Conservation (phyloP, 2,888 invertebrate species). For the Pardosa pseudoannulata region DNA sequence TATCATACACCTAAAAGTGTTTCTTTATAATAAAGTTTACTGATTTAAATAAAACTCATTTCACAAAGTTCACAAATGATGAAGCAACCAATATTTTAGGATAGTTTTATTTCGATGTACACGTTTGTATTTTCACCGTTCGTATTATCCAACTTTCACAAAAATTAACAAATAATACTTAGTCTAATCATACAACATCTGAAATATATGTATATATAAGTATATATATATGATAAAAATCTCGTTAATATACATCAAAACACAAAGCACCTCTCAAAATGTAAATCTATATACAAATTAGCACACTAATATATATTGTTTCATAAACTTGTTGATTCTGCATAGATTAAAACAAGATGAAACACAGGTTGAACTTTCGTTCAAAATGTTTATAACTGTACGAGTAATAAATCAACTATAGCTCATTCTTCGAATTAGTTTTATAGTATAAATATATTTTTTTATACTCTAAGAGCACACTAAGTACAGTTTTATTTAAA, state of each 20-base stretch:
- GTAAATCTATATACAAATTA: slow-evolving; percentile 63
- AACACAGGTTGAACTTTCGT: too few relatives aligned
- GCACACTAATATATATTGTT: slow-evolving; percentile 24
- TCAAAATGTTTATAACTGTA: too few relatives aligned
- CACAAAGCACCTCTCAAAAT: slow-evolving; percentile 70
- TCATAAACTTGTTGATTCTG: background rate
- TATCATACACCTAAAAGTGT: too few relatives aligned
- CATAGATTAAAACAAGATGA: background rate
- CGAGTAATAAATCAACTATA: too few relatives aligned
- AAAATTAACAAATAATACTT: slow-evolving; percentile 27
- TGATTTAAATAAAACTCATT: too few relatives aligned
- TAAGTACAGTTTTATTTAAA: too few relatives aligned
- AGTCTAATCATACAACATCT: slow-evolving; percentile 48
- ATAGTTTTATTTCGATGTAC: slow-evolving; percentile 74
- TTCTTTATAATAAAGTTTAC: too few relatives aligned
- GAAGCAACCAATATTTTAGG: background rate
- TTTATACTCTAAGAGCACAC: too few relatives aligned
- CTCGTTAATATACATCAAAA: slow-evolving; percentile 60
- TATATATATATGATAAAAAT: slow-evolving; percentile 45
- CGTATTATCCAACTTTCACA: slow-evolving; percentile 40
- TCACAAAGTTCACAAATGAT: too few relatives aligned
- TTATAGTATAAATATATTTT: too few relatives aligned
- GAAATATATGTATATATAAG: slow-evolving; percentile 49
- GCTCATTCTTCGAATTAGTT: too few relatives aligned
- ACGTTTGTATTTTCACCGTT: slow-evolving; percentile 28